Evolutionary conservation across 2,888 invertebrate genomes (phyloP).

Genomic region (Parochlus steinenii): DNA sequence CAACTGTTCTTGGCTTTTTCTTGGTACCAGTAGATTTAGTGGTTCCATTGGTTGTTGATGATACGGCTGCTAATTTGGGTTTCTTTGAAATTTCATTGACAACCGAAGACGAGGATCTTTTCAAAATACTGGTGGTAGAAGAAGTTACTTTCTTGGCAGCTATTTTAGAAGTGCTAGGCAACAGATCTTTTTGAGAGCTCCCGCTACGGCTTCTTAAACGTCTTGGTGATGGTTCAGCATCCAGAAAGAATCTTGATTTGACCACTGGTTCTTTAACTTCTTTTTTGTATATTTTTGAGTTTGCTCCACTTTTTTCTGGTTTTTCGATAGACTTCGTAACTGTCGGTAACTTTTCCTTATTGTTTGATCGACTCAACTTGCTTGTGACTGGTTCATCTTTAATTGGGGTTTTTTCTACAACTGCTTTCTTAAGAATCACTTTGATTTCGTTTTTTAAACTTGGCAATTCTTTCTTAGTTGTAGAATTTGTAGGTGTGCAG

Average conservation of each 20-base stretch:
- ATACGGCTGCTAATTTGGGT: background rate
- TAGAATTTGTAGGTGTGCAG: too few species aligned
- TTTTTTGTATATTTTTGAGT: background rate
- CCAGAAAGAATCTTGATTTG: background rate
- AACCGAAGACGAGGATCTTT: background rate
- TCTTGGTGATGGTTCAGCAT: too few species aligned
- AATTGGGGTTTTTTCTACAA: too few species aligned
- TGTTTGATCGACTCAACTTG: too few species aligned
- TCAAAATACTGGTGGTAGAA: background rate
- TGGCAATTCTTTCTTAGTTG: too few species aligned
- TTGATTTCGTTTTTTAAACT: too few species aligned
- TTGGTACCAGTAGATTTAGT: slow-evolving; percentile 10
- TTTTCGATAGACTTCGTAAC: background rate
- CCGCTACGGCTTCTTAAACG: slow-evolving; percentile 6
- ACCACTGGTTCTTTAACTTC: background rate
- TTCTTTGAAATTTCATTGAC: background rate
- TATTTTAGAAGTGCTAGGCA: background rate
- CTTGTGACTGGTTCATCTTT: too few species aligned
- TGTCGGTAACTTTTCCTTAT: too few species aligned
- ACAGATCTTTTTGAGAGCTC: background rate
- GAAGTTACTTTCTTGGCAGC: background rate
- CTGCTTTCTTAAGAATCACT: too few species aligned
- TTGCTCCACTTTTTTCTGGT: background rate
- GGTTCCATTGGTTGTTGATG: slow-evolving; percentile 1
- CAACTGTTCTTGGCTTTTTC: slow-evolving; percentile 13